Evolutionary conservation across 2,797 vertebrate genomes (phyloP).

Genomic region (Monodelphis domestica): DNA sequence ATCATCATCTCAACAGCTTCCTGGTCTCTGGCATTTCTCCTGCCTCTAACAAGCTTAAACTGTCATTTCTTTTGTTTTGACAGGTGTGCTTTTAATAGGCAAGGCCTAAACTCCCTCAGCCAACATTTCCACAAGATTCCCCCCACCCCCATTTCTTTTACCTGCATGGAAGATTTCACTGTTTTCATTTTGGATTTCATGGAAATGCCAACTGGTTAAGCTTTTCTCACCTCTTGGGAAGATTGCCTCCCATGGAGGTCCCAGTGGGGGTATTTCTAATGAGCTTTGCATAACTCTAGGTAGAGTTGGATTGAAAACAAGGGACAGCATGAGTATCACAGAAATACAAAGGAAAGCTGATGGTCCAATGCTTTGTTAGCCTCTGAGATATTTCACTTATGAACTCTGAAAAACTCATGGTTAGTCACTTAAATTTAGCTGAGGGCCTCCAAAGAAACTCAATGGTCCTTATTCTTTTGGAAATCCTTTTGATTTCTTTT

Average conservation of each 20-base stretch:
- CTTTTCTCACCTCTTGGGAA: slow-evolving; percentile 83
- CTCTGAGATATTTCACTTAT: slow-evolving; percentile 2
- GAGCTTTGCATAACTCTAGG: slow-evolving; percentile 78
- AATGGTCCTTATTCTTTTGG: slow-evolving; percentile 38
- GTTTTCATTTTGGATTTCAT: slow-evolving; percentile 84
- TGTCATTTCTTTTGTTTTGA: slow-evolving; percentile 78
- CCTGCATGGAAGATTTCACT: slow-evolving; percentile 73
- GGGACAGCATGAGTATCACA: slow-evolving; percentile 53
- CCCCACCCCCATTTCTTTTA: slow-evolving; percentile 50
- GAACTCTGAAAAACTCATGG: slow-evolving; percentile 44
- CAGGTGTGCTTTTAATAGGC: slow-evolving; percentile 76
- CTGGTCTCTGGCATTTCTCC: slow-evolving; percentile 27
- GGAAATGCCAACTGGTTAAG: slow-evolving; percentile 81
- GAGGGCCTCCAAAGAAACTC: slow-evolving; percentile 13
- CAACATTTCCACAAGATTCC: slow-evolving; percentile 60
- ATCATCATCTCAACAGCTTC: slow-evolving; percentile 25
- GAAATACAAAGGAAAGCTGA: slow-evolving; percentile 38
- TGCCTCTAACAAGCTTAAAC: slow-evolving; percentile 69
- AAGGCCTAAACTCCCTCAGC: slow-evolving; percentile 57
- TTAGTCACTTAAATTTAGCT: neutral
- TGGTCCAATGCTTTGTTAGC: slow-evolving; percentile 15
- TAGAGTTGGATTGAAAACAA: slow-evolving; percentile 66
- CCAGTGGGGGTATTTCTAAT: slow-evolving; percentile 80
- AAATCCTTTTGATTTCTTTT: slow-evolving; percentile 48
- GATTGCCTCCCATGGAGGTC: slow-evolving; percentile 77